Evolutionary conservation across 2,797 vertebrate species (phyloP).

Genomic region (Falco concolor): DNA sequence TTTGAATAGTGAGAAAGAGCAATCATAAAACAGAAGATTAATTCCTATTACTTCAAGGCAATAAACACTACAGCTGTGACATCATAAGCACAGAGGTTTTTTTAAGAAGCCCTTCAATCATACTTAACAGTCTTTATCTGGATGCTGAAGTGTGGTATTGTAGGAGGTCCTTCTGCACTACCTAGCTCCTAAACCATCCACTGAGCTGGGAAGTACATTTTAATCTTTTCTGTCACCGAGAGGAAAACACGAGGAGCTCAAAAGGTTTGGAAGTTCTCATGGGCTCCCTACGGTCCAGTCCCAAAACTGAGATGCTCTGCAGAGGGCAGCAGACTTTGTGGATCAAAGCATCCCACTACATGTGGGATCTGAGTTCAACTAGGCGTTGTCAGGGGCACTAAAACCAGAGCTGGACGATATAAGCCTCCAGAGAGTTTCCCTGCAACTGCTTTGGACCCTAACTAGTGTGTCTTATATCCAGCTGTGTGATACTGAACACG

Average conservation of each 20-base stretch:
- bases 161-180: neutral
- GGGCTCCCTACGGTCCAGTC: neutral
- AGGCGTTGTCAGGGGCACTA: neutral
- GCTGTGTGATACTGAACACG: neutral
- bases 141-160: neutral
- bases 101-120: neutral
- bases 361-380: neutral
- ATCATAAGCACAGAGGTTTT: neutral
- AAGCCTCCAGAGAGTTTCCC: neutral
- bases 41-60: neutral
- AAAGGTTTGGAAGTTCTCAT: constrained; percentile 30
- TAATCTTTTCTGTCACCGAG: neutral
- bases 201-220: neutral
- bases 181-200: neutral
- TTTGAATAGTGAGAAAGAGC: neutral
- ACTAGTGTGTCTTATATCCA: neutral
- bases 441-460: neutral
- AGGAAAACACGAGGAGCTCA: neutral
- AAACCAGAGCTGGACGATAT: neutral
- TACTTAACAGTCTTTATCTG: neutral
- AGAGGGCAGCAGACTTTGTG: neutral
- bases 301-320: neutral
- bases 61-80: neutral
- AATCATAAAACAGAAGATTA: neutral
- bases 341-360: neutral